phyloP scores from a whole-genome alignment of 2,113 vertebrate species.

The Felis chaus region DNA sequence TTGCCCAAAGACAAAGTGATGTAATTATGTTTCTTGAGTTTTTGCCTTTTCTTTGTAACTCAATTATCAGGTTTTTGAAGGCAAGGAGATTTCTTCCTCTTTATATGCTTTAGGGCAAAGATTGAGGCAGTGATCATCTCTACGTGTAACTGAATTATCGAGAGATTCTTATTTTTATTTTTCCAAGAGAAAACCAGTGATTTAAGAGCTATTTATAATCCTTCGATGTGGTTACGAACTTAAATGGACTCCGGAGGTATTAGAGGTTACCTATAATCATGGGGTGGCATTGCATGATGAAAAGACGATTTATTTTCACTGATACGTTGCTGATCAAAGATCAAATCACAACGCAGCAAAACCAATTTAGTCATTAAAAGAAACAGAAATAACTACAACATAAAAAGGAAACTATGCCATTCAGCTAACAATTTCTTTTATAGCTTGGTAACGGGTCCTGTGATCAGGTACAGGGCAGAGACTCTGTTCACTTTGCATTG shows the following conservation, averaged over 20 bases:
- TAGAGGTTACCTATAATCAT: neutral
- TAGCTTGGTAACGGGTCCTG: neutral
- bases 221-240: neutral
- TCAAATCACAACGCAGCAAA: neutral
- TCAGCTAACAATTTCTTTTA: neutral
- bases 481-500: neutral
- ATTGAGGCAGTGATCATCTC: neutral
- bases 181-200: neutral
- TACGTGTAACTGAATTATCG: neutral
- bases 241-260: neutral
- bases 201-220: neutral
- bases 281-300: neutral
- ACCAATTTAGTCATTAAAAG: neutral
- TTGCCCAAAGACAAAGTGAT: neutral
- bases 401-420: neutral
- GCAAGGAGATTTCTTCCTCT: neutral
- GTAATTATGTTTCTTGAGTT: neutral
- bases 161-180: constrained; percentile 10
- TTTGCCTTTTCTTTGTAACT: neutral
- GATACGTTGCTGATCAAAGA: neutral
- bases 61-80: neutral
- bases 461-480: neutral
- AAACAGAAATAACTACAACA: neutral
- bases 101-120: neutral
- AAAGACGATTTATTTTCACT: constrained; percentile 32